These are phyloP conservation scores for Rhynchophorus ferrugineus DNA, from an alignment of 1,140 invertebrate genomes.

Conservation along the genomic window DNA sequence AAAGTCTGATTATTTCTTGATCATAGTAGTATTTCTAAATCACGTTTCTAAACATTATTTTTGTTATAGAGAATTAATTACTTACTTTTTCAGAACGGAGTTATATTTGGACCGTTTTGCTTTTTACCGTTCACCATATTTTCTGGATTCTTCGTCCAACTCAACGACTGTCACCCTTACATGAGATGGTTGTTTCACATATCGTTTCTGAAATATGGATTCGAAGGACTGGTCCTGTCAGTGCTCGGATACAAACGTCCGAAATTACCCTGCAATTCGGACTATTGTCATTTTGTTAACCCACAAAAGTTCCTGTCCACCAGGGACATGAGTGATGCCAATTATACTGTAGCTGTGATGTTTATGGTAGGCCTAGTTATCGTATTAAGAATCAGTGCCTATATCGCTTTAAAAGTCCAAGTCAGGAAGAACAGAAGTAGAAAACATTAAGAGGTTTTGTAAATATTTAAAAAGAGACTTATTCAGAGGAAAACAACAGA, in stretches of 20 bases:
- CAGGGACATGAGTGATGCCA: slow-evolving; percentile 64
- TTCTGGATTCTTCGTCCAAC: slow-evolving; percentile 82
- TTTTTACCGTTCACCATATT: slow-evolving; percentile 83
- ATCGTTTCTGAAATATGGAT: slow-evolving; percentile 73
- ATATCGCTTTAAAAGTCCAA: slow-evolving; percentile 31
- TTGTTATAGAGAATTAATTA: too few relatives aligned
- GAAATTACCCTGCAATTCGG: slow-evolving; percentile 53
- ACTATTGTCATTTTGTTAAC: slow-evolving; percentile 62
- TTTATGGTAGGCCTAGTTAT: slow-evolving; percentile 33
- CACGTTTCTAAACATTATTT: too few relatives aligned
- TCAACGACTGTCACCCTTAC: slow-evolving; percentile 70
- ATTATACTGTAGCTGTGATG: slow-evolving; percentile 44
- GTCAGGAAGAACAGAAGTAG: slow-evolving; percentile 24
- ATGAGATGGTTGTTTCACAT: slow-evolving; percentile 81
- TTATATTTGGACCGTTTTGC: slow-evolving; percentile 77
- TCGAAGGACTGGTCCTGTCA: slow-evolving; percentile 58
- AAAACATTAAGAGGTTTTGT: slow-evolving; percentile 3
- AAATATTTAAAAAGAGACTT: too few relatives aligned
- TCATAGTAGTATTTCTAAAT: too few relatives aligned
- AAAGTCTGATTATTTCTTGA: too few relatives aligned
- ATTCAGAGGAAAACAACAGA: too few relatives aligned
- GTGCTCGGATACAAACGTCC: slow-evolving; percentile 60
- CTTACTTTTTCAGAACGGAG: slow-evolving; percentile 60
- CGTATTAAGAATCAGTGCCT: slow-evolving; percentile 30
- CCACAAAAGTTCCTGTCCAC: slow-evolving; percentile 63